Percentiles rank a stretch among this genome's conserved stretches.
Evolutionary conservation across 2,113 vertebrate species (phyloP).

Genomic region (Tachycineta bicolor): DNA sequence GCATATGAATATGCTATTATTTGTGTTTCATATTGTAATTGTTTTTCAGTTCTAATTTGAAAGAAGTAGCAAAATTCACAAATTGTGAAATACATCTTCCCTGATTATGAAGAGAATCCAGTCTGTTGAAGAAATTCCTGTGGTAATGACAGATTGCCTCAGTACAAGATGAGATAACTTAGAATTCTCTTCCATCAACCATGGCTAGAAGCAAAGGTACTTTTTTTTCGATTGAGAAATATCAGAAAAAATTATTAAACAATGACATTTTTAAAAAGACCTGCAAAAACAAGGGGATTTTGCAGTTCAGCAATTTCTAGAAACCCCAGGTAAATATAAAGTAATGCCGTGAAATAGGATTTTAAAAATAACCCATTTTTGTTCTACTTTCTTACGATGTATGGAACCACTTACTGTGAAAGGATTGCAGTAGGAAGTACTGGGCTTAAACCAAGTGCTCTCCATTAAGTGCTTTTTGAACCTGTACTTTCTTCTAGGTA

Average conservation of each 20-base stretch:
- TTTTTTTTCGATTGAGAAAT: not conserved
- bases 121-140: not conserved
- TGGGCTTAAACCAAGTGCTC: not conserved
- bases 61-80: not conserved
- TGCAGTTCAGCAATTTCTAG: not conserved
- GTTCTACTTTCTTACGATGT: not conserved
- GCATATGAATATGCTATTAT: not conserved
- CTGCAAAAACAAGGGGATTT: not conserved
- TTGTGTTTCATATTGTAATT: not conserved
- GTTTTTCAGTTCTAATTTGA: not conserved
- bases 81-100: not conserved
- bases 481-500: not conserved
- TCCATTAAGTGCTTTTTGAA: not conserved
- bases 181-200: not conserved
- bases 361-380: not conserved
- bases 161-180: not conserved
- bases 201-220: not conserved
- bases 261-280: not conserved
- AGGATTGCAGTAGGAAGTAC: not conserved
- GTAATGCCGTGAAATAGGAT: not conserved
- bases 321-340: not conserved
- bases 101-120: not conserved
- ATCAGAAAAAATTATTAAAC: not conserved
- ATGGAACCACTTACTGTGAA: not conserved
- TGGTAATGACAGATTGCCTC: not conserved